Evolutionary conservation across 1,140 invertebrate genomes (phyloP), one percentile per base, ranked within the genome.

Genomic region (Eubasilissa regina): DNA sequence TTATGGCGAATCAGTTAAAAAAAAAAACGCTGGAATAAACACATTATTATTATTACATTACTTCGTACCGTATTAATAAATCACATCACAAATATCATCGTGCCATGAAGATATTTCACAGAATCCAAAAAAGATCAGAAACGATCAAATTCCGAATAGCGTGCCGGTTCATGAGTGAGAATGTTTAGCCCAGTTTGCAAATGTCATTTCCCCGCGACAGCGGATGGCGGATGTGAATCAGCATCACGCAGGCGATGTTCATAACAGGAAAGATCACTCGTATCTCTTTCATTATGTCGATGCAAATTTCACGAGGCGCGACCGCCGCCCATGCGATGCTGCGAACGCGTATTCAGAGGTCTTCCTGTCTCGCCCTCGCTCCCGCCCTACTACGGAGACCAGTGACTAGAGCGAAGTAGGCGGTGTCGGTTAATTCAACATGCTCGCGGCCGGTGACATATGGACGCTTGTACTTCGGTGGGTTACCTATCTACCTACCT

Each of bases 221-320:
- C 9, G 60, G 13, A 35, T 19, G 51, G 70, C 70, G 70, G 70
- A 74, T 19, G 70, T 74, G 70, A 74, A 56, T 74, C 70, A 74
- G 70, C 68, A 12, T 21, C 25, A 55, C 68, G 51, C 15, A 43
- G 43, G 17, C 47, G 53, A 43, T 55, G 21, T 47, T 17, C n/a
- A 17, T 13, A 25, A 44, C 66, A 70, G 21, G 45, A 70, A 70
- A 47, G 44, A 74, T 43, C 35, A n/a, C 51, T 72, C 45, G 17
- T 25, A 44, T 43, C 48, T 74, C 21, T n/a, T 15, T 55, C 70
- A 74, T 73, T 21, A 74, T 56, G 70, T 72, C 70, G 53, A 74
- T 74, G 70, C 70, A 74, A 74, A 74, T 74, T 56, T 74, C 48
- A 17, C 43, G 15, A 45, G 45, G 45, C 66, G 66, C 66, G 66